These are phyloP conservation scores for Eurystomus glaucurus DNA, from an alignment of 2,797 vertebrate genomes.

Conservation along the genomic window DNA sequence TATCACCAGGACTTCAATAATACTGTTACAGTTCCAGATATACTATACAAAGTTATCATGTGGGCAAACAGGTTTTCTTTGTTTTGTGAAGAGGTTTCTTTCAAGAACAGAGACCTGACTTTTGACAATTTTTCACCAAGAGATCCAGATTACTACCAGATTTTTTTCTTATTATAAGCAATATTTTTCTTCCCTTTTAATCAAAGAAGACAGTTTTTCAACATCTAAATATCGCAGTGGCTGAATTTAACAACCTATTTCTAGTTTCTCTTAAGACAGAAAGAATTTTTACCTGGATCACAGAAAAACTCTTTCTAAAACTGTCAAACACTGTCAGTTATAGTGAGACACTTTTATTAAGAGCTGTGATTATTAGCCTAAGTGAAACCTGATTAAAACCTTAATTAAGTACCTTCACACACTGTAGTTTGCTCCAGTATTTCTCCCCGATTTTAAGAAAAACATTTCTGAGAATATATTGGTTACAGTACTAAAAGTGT, in stretches of 20 bases:
- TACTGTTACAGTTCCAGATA: not conserved
- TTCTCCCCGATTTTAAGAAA: not conserved
- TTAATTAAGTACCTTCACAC: not conserved
- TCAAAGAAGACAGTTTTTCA: not conserved
- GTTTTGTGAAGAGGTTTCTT: not conserved
- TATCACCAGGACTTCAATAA: not conserved
- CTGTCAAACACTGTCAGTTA: not conserved
- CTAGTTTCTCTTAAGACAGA: not conserved
- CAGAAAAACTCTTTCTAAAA: no score
- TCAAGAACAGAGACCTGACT: not conserved
- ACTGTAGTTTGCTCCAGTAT: not conserved
- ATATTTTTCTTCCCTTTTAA: not conserved
- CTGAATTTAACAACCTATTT: not conserved
- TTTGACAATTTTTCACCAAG: not conserved
- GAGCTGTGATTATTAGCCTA: not conserved
- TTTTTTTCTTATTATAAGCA: not conserved
- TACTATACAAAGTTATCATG: not conserved
- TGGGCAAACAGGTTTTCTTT: not conserved
- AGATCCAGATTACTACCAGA: not conserved
- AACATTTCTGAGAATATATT: not conserved
- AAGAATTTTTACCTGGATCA: not conserved
- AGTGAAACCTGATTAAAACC: not conserved
- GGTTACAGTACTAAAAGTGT: not conserved
- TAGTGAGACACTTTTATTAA: not conserved
- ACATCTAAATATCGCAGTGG: not conserved